Evolutionary conservation across 2,888 invertebrate genomes (phyloP).

Genomic region (Pristionchus maxplancki): DNA sequence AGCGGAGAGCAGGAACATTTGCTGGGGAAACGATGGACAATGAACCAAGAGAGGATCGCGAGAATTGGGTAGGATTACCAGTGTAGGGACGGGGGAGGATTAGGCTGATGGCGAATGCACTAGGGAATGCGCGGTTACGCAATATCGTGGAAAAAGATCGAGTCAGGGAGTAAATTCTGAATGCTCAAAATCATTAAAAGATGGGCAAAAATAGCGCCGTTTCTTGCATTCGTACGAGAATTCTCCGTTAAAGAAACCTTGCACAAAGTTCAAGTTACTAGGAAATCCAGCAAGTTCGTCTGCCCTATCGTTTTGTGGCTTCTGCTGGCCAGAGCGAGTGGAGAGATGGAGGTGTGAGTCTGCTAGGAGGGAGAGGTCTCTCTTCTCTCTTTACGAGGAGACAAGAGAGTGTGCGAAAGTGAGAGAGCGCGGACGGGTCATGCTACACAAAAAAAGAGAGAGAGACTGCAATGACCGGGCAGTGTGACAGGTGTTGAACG

Average conservation of each 20-base stretch:
- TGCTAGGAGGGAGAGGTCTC: not conserved
- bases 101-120: not conserved
- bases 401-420: not conserved
- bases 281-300: not conserved
- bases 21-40: not conserved
- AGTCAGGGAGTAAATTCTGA: not conserved
- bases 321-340: not conserved
- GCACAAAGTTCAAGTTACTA: not conserved
- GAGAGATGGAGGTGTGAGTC: constrained; percentile 17
- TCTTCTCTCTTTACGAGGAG: too few relatives aligned
- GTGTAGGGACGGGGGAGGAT: not conserved
- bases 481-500: constrained; percentile 39
- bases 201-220: too few relatives aligned
- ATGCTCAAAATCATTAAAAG: not conserved
- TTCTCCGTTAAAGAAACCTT: too few relatives aligned
- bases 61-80: not conserved
- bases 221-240: too few relatives aligned
- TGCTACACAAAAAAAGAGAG: constrained; percentile 15
- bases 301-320: constrained; percentile 3
- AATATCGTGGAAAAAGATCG: not conserved
- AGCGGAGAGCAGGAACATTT: not conserved
- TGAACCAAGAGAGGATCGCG: not conserved
- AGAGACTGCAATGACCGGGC: constrained; percentile 33
- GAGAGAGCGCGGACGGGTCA: constrained; percentile 3
- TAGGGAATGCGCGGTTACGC: not conserved